phyloP scores from a whole-genome alignment of 2,113 vertebrate species.

The Suncus etruscus region DNA sequence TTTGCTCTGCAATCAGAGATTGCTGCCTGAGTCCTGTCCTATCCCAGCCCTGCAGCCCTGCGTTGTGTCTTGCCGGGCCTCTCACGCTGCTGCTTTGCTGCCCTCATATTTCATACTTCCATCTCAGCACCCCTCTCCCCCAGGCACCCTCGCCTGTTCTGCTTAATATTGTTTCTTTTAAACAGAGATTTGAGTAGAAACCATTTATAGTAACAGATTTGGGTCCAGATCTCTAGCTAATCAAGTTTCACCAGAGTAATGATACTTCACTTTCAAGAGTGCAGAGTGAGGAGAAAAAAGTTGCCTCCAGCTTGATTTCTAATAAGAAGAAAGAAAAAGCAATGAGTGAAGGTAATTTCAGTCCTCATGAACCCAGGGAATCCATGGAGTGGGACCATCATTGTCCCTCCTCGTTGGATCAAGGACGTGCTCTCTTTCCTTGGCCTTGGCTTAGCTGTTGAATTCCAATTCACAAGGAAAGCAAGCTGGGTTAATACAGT shows the following conservation, averaged over 20 bases:
- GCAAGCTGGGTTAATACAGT: not conserved
- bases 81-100: not conserved
- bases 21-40: no score
- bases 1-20: not conserved
- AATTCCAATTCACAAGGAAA: not conserved
- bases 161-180: not conserved
- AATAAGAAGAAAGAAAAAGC: not conserved
- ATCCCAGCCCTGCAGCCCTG: accelerated
- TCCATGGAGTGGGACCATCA: accelerated
- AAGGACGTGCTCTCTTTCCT: accelerated
- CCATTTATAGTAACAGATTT: slow-evolving; percentile 10
- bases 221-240: slow-evolving; percentile 7
- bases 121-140: not conserved
- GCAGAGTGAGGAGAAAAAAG: not conserved
- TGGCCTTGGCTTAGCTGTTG: not conserved
- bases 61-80: not conserved
- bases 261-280: slow-evolving; percentile 26
- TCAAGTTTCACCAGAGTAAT: not conserved
- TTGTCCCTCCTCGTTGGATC: accelerated
- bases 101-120: not conserved
- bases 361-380: not conserved
- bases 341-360: not conserved
- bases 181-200: slow-evolving; percentile 4
- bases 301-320: slow-evolving; percentile 37
- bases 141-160: not conserved